phyloP scores from a whole-genome alignment of 2,113 vertebrate genomes.

The Xyliphius kryptos region DNA sequence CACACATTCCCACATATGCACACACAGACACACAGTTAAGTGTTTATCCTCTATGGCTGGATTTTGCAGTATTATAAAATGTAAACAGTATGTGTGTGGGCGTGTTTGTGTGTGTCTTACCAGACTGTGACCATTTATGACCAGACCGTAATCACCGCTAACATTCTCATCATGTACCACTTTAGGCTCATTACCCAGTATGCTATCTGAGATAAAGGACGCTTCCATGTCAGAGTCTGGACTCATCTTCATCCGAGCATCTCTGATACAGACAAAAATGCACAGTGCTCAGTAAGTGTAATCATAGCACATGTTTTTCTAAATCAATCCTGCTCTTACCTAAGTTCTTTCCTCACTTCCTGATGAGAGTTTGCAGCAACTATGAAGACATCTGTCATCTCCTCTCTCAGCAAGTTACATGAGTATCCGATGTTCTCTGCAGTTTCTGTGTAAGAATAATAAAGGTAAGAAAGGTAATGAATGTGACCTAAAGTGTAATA shows the following conservation, averaged over 20 bases:
- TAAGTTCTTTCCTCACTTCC: slow-evolving; percentile 75
- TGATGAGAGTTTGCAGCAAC: slow-evolving; percentile 67
- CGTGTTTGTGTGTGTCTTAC: background rate
- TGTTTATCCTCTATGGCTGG: no score
- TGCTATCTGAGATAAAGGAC: slow-evolving; percentile 46
- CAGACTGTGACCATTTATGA: slow-evolving; percentile 76
- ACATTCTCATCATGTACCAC: slow-evolving; percentile 69
- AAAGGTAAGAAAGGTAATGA: no score
- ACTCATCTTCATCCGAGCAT: slow-evolving; percentile 73
- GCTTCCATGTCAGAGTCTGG: slow-evolving; percentile 56
- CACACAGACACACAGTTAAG: no score
- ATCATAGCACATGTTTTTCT: no score
- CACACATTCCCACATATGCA: background rate
- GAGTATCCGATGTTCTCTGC: slow-evolving; percentile 92
- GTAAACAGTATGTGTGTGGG: background rate
- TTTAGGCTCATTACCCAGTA: slow-evolving; percentile 47
- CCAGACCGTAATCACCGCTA: slow-evolving; percentile 76
- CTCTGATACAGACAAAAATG: no score
- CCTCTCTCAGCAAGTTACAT: slow-evolving; percentile 81
- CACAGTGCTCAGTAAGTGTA: no score
- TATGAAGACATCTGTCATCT: slow-evolving; percentile 80
- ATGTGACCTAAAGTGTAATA: no score
- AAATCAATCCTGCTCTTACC: slow-evolving; percentile 55
- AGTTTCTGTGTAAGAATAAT: slow-evolving; percentile 73
- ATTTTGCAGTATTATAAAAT: background rate